Evolutionary conservation across 1,140 invertebrate species (phyloP), one percentile per base, ranked within the genome.

Genomic region (Drosophila virilis): DNA sequence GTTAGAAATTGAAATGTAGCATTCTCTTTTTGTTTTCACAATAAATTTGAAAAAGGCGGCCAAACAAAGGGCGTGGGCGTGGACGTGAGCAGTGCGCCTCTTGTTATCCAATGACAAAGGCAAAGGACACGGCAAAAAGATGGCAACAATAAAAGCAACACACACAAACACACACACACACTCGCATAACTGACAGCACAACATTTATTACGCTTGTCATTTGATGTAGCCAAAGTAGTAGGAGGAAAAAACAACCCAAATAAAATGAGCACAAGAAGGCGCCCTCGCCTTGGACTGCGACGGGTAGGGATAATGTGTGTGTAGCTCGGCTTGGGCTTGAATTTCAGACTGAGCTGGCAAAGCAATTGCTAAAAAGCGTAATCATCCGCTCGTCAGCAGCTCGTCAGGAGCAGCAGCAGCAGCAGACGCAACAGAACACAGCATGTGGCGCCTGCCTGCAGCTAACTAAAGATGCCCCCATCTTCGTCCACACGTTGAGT

Each of bases 191-290:
- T 89, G 84, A 89, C 84, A 89, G 85, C 84, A 80, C 77, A 89
- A 82, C 84, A 89, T 89, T 89, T 89, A 89, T 89, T 89, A 89
- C 80, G 84, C 84, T 89, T 89, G 84, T 89, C 84, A 89, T 89
- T 89, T 74, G 46, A 72, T 59, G 62, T 67, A 46, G 15, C 15
- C 55, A 68, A 54, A 40, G 33, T 37, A 13, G 52, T 50, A 59
- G 54, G 45, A 68, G 51, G 40, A 72, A 74, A 71, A 62, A 60
- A 78, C 76, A 70, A 38, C 46, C 72, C 69, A 75, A 80, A 80
- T 78, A 84, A 84, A 84, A 74, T 85, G 77, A 76, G 80, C 72
- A 51, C 58, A 79, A 80, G 71, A 79, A 80, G 70, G 60, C 8
- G 68, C 40, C 4, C 61, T 51, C 42, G 42, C 13, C 46, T 40